Evolutionary conservation across 1,140 invertebrate genomes (phyloP), one percentile per base, ranked within the genome.

Genomic region (Eulimnadia texana): DNA sequence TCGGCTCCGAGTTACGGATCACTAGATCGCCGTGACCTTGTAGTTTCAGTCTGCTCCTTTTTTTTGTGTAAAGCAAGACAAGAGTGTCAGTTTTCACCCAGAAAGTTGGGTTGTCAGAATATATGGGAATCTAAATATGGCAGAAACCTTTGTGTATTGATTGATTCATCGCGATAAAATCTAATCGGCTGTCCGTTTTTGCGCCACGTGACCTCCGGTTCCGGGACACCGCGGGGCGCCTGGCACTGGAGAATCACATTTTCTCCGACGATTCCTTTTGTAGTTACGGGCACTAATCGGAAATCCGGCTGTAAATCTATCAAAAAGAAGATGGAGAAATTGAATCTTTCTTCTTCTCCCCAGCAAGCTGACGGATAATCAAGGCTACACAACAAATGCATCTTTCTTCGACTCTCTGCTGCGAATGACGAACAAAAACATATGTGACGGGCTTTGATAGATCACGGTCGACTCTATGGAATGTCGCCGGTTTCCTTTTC

Each of bases 221-320:
- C 90, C 1, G 94, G 93, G 71, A 89, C 84, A 50, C 93, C 93
- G 73, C 84, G 84, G n/a, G 93, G 94, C 50, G 93, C 84, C 50
- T 84, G 83, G 75, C 93, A 98, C 77, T 93, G 88, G 29, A 98
- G 76, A 42, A 91, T 75, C 1, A 90, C 90, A 29, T 85, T 87
- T 71, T 95, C 92, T 24, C 93, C 93, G 60, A 88, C 82, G 22
- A 91, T 90, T 53, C 92, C 90, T 70, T 85, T 82, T 22, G 86
- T 85, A 70, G 92, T 85, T 62, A 86, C 84, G 16, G 91, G 93
- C 67, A 87, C 81, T 24, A 80, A 78, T 66, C 88, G 83, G 77
- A 98, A 97, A 70, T 98, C 93, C 70, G 96, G 91, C 64, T 90
- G 83, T n/a, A 97, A 76, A 66, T 94, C 93, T 94, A 80, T 54